These are phyloP conservation scores for Siderastrea siderea DNA, from an alignment of 92 coral and sea anemone species.

Conservation along the genomic window DNA sequence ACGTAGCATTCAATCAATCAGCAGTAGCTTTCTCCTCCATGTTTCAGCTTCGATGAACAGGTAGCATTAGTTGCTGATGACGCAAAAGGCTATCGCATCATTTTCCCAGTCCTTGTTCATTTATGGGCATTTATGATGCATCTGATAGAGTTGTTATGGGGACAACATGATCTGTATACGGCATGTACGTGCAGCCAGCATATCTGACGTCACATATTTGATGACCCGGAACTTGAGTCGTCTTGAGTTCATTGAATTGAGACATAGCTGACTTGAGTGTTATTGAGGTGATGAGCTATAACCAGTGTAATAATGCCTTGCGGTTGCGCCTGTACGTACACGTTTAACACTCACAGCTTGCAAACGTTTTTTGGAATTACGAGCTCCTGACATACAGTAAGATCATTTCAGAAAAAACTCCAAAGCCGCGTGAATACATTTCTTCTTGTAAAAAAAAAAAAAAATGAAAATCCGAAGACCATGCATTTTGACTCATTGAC, in stretches of 20 bases:
- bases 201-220: neutral
- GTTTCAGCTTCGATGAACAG: neutral
- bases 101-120: neutral
- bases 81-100: neutral
- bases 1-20: neutral
- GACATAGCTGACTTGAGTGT: neutral
- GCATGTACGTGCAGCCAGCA: neutral
- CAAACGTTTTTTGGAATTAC: too few species aligned
- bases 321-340: neutral
- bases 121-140: neutral
- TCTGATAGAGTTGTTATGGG: neutral
- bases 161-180: neutral
- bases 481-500: too few species aligned
- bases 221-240: neutral
- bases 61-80: neutral
- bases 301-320: neutral
- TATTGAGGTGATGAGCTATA: neutral
- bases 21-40: neutral
- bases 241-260: neutral
- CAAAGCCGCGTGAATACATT: too few species aligned
- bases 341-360: too few species aligned
- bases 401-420: too few species aligned
- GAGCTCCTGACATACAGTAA: too few species aligned
- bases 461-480: too few species aligned
- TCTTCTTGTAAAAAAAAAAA: too few species aligned